Percentiles rank a stretch among this genome's conserved stretches.
Conservation (phyloP, 1,140 invertebrate species). For the Triops longicaudatus region DNA sequence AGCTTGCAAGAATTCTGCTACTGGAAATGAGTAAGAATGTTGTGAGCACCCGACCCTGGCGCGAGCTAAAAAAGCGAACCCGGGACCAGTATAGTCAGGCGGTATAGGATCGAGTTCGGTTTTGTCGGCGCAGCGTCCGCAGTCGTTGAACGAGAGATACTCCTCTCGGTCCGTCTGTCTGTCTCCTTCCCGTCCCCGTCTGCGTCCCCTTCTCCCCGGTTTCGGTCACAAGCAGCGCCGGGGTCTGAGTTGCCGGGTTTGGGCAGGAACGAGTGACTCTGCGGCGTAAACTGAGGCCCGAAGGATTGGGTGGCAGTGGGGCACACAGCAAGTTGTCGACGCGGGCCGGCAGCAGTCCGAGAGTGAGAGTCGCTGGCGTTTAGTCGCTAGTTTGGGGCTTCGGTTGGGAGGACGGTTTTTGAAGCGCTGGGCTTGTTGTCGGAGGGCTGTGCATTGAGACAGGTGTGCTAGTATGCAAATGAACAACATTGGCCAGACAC, state of each 20-base stretch:
- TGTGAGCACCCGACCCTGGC: too few species aligned
- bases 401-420: not conserved
- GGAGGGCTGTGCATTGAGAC: constrained; percentile 5
- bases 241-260: too few species aligned
- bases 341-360: not conserved
- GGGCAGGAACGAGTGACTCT: too few species aligned
- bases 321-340: not conserved
- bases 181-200: not conserved
- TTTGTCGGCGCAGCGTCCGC: not conserved
- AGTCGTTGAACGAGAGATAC: not conserved
- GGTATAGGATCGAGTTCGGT: not conserved
- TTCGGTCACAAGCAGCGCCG: too few species aligned
- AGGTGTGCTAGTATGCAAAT: constrained; percentile 11
- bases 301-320: too few species aligned
- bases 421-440: not conserved
- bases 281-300: too few species aligned
- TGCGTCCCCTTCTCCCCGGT: not conserved
- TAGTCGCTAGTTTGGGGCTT: not conserved
- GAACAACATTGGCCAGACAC: not conserved
- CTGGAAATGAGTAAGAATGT: too few species aligned
- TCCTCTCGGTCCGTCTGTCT: not conserved
- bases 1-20: too few species aligned
- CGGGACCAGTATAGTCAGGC: too few species aligned
- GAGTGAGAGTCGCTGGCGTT: not conserved
- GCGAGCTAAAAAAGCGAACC: too few species aligned